These are phyloP conservation scores for Antitype chi DNA, from an alignment of 2,888 invertebrate genomes.

Conservation along the genomic window DNA sequence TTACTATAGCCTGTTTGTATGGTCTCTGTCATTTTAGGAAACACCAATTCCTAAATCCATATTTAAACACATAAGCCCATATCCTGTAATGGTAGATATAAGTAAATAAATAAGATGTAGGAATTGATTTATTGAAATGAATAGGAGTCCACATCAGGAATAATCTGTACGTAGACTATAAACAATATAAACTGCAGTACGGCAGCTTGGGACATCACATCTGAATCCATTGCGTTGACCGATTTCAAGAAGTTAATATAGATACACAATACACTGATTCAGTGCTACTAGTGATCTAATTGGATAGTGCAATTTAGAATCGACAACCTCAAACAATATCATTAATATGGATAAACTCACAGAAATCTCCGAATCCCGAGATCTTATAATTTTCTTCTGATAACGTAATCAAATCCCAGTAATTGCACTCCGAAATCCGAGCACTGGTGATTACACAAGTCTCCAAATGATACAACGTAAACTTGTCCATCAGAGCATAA, in stretches of 20 bases:
- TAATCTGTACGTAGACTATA: not conserved
- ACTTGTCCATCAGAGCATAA: slow-evolving; percentile 88
- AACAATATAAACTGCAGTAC: not conserved
- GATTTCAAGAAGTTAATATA: not conserved
- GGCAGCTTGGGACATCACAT: not conserved
- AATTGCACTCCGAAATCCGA: not conserved
- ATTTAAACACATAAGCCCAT: not conserved
- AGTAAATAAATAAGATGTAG: not conserved
- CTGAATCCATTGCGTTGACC: not conserved
- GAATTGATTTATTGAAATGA: not conserved
- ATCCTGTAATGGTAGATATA: not conserved
- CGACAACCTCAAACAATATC: not conserved
- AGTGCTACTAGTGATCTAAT: not conserved
- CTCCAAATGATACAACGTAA: not conserved
- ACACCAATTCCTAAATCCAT: not conserved
- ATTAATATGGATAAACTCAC: not conserved
- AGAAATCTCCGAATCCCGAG: not conserved
- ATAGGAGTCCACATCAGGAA: not conserved
- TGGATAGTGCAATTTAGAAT: not conserved
- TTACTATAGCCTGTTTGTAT: not conserved
- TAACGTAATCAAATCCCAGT: not conserved
- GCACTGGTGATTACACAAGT: not conserved
- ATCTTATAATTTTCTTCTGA: not conserved
- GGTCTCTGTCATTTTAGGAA: not conserved
- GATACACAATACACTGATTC: not conserved